Conservation (phyloP, 2,888 invertebrate species). For the Rotaria macrura region DNA sequence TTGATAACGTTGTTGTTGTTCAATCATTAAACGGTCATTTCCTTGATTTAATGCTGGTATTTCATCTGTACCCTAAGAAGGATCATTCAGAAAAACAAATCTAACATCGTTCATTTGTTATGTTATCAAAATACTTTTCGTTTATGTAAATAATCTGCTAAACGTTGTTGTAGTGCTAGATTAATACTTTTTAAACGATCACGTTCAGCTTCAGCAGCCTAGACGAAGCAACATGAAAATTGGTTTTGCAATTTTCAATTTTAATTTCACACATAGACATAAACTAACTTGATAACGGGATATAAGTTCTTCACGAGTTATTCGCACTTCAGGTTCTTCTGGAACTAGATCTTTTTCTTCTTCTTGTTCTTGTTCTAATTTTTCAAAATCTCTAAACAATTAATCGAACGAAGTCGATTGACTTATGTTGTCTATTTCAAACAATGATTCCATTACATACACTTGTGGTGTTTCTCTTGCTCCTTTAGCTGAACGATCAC, state of each 20-base stretch:
- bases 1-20: conserved; percentile 48
- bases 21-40: conserved; percentile 46
- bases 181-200: conserved; percentile 45
- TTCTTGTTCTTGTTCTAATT: conserved; percentile 24
- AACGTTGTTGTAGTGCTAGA: conserved; percentile 46
- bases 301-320: conserved; percentile 28
- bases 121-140: conserved; percentile 40
- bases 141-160: conserved; percentile 48
- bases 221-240: too few relatives aligned
- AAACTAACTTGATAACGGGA: conserved; percentile 21
- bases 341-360: conserved; percentile 22
- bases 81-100: too few relatives aligned
- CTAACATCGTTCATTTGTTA: too few relatives aligned
- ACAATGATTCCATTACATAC: not conserved
- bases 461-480: not conserved
- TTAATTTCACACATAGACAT: not conserved
- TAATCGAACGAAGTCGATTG: not conserved
- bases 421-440: not conserved
- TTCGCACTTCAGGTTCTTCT: not conserved
- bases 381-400: not conserved
- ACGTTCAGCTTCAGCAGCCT: conserved; percentile 41
- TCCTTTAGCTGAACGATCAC: not conserved
- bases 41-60: conserved; percentile 40
- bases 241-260: too few relatives aligned
- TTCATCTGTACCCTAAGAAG: conserved; percentile 36